Base-by-base conservation (phyloP, 2,888 invertebrate genomes). In the Lamellibrachia columna region DNA sequence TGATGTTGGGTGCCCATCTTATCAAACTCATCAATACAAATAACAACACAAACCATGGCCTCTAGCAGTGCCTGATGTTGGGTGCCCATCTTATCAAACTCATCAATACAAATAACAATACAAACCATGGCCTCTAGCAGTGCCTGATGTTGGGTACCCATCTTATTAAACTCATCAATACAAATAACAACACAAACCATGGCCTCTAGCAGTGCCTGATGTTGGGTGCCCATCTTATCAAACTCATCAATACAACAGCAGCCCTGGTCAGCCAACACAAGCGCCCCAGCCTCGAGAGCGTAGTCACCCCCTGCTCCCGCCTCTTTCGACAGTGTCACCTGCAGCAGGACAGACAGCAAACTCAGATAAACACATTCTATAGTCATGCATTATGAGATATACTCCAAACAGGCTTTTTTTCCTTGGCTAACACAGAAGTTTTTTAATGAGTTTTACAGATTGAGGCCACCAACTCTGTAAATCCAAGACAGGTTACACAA, bases 101-200 rank as follows among this genome's bases (percentile, higher is more conserved):
- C 99, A 96, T 99, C 99, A 91, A 99, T 98, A 95, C 98, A 98
- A 96, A 40, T 40, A 40, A 40, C 40, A 0, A 40, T 1, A 40
- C 40, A 40, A 40, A 96, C 96, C 98, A 99, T 98, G 0, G 98
- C 98, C 97, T 99, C 99, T 91, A 99, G 97, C 92, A 99, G 97
- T 93, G 98, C 98, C 97, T 98, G 97, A 96, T 98, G 98, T 95
- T 98, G 98, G 22, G 97, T 97, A 3, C 97, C 97, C 97, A 98
- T 98, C 97, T 99, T 99, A 96, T 99, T 99, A 95, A 99, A 98
- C 97, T 99, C 99, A 96, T 99, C 99, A 91, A 99, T 98, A 95
- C 98, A 98, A 96, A 40, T 40, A 40, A 40, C 40, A 40, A 40
- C 0, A 40, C 40, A 40, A 40, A 96, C 96, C 98, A 99, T 98